Evolutionary conservation across 1,140 invertebrate species (phyloP).

Genomic region (Ruditapes philippinarum): DNA sequence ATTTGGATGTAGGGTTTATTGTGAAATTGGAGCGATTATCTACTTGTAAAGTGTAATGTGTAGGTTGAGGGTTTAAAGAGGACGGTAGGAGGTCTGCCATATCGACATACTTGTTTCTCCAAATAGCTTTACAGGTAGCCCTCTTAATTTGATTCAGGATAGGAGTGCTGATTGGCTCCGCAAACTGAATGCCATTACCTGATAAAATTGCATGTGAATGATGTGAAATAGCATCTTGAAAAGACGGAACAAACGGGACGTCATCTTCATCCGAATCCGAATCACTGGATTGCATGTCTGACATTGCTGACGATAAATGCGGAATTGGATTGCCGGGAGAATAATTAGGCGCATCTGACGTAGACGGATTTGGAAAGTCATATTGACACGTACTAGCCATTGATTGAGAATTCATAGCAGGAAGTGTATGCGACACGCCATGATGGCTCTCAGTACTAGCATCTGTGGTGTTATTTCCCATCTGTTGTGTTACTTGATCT

Average conservation of each 20-base stretch:
- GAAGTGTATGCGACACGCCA: neutral
- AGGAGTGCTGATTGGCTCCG: neutral
- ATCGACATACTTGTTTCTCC: neutral
- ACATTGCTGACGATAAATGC: too few species aligned
- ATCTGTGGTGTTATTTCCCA: too few species aligned
- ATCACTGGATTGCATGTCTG: too few species aligned
- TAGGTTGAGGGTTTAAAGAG: neutral
- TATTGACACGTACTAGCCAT: too few species aligned
- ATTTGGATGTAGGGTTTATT: neutral
- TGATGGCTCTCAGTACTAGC: too few species aligned
- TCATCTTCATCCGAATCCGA: neutral
- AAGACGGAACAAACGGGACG: too few species aligned
- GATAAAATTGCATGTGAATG: neutral
- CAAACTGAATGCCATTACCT: slow-evolving; percentile 21
- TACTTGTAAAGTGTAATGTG: neutral
- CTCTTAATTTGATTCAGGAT: neutral
- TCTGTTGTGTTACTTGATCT: too few species aligned
- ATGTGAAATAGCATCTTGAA: neutral
- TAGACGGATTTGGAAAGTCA: too few species aligned
- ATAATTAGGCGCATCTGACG: neutral
- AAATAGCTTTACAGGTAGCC: neutral
- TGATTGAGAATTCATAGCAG: neutral
- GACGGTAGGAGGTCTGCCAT: neutral
- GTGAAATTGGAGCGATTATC: neutral
- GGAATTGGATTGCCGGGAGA: too few species aligned